A percentile compares a stretch with the other conserved stretches of the same genome.
Evolutionary conservation across 2,888 invertebrate genomes (phyloP).

Genomic region (Eueremaeus valkanovi): DNA sequence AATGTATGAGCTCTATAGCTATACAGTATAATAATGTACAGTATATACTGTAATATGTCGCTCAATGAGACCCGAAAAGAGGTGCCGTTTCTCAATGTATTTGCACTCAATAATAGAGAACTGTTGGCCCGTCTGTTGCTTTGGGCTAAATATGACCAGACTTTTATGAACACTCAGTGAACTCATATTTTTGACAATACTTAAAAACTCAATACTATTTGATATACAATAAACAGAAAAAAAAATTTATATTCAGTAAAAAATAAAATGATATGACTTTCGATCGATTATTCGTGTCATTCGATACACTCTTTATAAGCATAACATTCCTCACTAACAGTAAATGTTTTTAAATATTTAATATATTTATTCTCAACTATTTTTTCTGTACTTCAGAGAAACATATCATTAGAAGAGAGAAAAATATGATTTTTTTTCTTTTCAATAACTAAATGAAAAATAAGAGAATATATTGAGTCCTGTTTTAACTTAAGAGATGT

Average conservation of each 20-base stretch:
- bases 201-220: neutral
- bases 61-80: constrained; percentile 21
- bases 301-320: neutral
- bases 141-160: constrained; percentile 17
- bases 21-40: too few species aligned
- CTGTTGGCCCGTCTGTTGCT: constrained; percentile 32
- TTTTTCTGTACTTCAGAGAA: neutral
- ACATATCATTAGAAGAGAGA: constrained; percentile 21
- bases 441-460: neutral
- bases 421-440: constrained; percentile 17
- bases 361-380: neutral
- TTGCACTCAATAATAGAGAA: constrained; percentile 1
- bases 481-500: neutral
- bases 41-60: neutral
- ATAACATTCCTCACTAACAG: neutral
- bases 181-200: constrained; percentile 3
- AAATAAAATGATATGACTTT: constrained; percentile 9
- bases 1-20: too few species aligned
- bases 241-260: too few species aligned
- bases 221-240: neutral
- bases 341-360: neutral
- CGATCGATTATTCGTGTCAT: neutral
- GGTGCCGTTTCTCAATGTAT: constrained; percentile 10
- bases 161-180: neutral
- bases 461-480: constrained; percentile 7